A percentile compares a stretch with the other conserved stretches of the same genome.
Conservation (phyloP, 2,113 vertebrate genomes). For the Sciurus niger region DNA sequence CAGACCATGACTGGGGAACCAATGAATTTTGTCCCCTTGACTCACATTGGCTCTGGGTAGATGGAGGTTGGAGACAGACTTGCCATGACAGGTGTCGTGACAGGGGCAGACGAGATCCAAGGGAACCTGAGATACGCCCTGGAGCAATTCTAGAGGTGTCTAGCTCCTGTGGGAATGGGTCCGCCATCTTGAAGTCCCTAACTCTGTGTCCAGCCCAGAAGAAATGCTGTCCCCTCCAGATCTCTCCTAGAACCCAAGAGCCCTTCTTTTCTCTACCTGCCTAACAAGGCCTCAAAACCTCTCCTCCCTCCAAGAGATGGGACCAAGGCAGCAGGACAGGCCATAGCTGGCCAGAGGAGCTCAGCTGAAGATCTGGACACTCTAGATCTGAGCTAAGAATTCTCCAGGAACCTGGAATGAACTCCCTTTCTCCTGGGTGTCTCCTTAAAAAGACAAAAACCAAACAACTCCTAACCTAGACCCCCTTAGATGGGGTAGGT, state of each 20-base stretch:
- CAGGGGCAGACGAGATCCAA: slow-evolving; percentile 96
- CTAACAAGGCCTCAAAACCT: slow-evolving; percentile 77
- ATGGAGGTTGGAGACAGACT: slow-evolving; percentile 90
- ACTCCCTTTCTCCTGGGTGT: slow-evolving; percentile 44
- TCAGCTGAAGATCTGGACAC: slow-evolving; percentile 31
- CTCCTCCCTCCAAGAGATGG: slow-evolving; percentile 81
- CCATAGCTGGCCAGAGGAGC: slow-evolving; percentile 74
- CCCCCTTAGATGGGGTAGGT: slow-evolving; percentile 56
- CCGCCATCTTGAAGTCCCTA: slow-evolving; percentile 41
- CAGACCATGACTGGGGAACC: slow-evolving; percentile 96
- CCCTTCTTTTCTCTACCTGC: neutral
- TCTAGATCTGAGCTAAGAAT: slow-evolving; percentile 76
- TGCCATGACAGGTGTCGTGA: slow-evolving; percentile 91
- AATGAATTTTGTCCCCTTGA: slow-evolving; percentile 96
- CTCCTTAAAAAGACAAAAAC: too few relatives aligned
- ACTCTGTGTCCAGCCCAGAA: slow-evolving; percentile 72
- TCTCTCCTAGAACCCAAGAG: slow-evolving; percentile 48
- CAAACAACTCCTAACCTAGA: slow-evolving; percentile 11
- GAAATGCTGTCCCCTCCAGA: slow-evolving; percentile 67
- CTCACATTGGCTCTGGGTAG: slow-evolving; percentile 96
- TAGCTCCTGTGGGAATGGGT: slow-evolving; percentile 80
- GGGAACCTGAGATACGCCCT: slow-evolving; percentile 90
- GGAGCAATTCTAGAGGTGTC: slow-evolving; percentile 89
- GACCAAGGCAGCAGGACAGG: slow-evolving; percentile 82
- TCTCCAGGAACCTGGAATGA: slow-evolving; percentile 73